phyloP scores from a whole-genome alignment of 2,888 invertebrate genomes.

The Nomada ferruginata region DNA sequence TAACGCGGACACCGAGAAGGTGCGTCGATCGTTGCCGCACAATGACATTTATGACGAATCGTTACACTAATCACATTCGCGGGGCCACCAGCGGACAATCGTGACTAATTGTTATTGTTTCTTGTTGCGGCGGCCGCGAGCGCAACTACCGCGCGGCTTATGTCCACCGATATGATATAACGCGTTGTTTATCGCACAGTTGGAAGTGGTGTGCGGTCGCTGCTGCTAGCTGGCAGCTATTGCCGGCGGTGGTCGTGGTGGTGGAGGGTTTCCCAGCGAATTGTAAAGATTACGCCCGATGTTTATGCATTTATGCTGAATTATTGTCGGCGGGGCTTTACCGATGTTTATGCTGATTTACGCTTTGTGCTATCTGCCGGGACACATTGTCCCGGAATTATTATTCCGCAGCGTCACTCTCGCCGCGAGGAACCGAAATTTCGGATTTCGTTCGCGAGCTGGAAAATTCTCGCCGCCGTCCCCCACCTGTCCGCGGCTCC shows the following conservation, averaged over 20 bases:
- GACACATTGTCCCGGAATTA: slow-evolving; percentile 83
- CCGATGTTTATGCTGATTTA: slow-evolving; percentile 84
- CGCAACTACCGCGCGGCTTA: slow-evolving; percentile 73
- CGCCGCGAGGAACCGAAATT: slow-evolving; percentile 59
- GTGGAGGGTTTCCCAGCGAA: slow-evolving; percentile 66
- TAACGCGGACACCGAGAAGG: slow-evolving; percentile 20
- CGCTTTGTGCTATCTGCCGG: slow-evolving; percentile 83
- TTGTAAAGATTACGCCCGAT: slow-evolving; percentile 82
- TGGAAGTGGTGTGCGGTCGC: slow-evolving; percentile 38
- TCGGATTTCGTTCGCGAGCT: slow-evolving; percentile 58
- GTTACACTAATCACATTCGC: slow-evolving; percentile 61
- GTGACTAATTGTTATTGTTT: slow-evolving; percentile 74
- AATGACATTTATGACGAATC: slow-evolving; percentile 62
- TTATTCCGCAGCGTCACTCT: slow-evolving; percentile 77
- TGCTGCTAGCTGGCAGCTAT: neutral
- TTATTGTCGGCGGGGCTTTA: slow-evolving; percentile 83
- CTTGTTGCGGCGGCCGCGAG: slow-evolving; percentile 65
- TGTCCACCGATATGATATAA: slow-evolving; percentile 74
- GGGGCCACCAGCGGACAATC: slow-evolving; percentile 61
- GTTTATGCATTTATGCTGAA: slow-evolving; percentile 83
- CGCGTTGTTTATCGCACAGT: slow-evolving; percentile 78
- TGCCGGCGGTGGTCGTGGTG: slow-evolving; percentile 3
- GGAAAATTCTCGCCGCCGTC: slow-evolving; percentile 39
- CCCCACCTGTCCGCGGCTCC: neutral
- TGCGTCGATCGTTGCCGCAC: slow-evolving; percentile 44